Evolutionary conservation across 1,140 invertebrate species (phyloP).

Genomic region (Acromyrmex heyeri): DNA sequence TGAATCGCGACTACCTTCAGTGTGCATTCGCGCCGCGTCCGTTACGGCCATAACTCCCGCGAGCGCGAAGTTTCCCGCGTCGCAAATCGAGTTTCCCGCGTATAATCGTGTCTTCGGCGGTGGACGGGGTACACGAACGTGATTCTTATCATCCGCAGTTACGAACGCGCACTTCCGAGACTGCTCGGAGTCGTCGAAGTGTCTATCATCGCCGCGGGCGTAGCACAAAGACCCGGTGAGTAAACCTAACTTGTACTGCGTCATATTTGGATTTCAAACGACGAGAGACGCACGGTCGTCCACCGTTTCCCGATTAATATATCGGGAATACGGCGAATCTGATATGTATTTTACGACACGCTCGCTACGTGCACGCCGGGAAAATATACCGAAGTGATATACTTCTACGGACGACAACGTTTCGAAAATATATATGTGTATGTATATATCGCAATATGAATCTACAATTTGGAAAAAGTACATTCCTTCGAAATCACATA

Average conservation of each 20-base stretch:
- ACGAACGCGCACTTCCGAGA: neutral
- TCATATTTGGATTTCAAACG: conserved; percentile 54
- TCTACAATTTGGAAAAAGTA: conserved; percentile 66
- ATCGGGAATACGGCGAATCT: conserved; percentile 66
- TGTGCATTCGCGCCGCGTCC: neutral
- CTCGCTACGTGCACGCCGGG: conserved; percentile 33
- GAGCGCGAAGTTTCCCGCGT: neutral
- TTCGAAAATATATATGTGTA: conserved; percentile 71
- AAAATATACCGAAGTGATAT: conserved; percentile 62
- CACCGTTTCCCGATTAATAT: conserved; percentile 14
- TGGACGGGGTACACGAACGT: neutral
- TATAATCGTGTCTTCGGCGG: too few species aligned
- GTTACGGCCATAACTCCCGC: neutral
- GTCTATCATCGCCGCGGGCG: neutral
- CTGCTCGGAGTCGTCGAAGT: neutral
- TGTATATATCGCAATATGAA: conserved; percentile 42
- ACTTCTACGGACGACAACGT: conserved; percentile 58
- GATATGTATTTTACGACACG: conserved; percentile 75
- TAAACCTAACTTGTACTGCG: conserved; percentile 54
- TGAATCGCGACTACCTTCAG: conserved; percentile 32
- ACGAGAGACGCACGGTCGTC: conserved; percentile 58
- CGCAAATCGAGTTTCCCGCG: neutral
- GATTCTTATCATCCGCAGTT: neutral
- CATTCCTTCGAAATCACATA: conserved; percentile 54
- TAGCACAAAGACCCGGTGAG: neutral